A percentile compares a stretch with the other conserved stretches of the same genome.
Evolutionary conservation across 2,888 invertebrate species (phyloP).

Genomic region (Seladonia tumulorum): DNA sequence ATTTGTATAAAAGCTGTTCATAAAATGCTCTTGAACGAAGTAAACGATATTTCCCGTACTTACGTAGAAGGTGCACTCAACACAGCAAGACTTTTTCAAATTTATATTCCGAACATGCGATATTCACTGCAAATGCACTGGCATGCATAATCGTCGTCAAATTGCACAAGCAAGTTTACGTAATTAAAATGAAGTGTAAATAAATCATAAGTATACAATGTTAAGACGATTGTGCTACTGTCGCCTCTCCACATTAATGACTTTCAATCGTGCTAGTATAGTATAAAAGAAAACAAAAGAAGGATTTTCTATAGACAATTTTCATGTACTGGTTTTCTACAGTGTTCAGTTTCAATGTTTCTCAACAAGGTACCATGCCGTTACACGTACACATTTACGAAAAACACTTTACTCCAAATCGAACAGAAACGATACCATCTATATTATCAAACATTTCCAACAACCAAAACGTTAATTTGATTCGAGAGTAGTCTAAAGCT

Average conservation of each 20-base stretch:
- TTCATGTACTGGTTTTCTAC: not conserved
- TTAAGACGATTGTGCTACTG: not conserved
- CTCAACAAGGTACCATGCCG: slow-evolving; percentile 27
- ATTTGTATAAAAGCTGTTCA: slow-evolving; percentile 5
- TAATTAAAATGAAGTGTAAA: not conserved
- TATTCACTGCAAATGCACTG: slow-evolving; percentile 37
- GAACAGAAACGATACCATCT: not conserved
- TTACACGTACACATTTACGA: slow-evolving; percentile 1
- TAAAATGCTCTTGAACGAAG: slow-evolving; percentile 24
- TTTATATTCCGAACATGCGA: slow-evolving; percentile 58
- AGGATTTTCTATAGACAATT: not conserved
- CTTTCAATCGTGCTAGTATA: slow-evolving; percentile 12
- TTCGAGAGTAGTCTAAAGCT: slow-evolving; percentile 7
- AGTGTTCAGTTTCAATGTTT: slow-evolving; percentile 8
- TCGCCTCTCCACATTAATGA: not conserved
- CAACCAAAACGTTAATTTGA: slow-evolving; percentile 29
- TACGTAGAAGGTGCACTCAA: slow-evolving; percentile 51
- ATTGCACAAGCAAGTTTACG: not conserved
- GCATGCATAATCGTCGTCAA: slow-evolving; percentile 48
- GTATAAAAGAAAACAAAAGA: not conserved
- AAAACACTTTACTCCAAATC: not conserved
- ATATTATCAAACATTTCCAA: not conserved
- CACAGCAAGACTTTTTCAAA: slow-evolving; percentile 47
- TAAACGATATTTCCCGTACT: slow-evolving; percentile 46
- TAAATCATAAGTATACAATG: not conserved